Percentiles rank a stretch among this genome's conserved stretches.
Evolutionary conservation across 30 jellyfish, hydroid and myxozoan species (phyloP).

Genomic region (Aurelia aurita complex sp. Pacific): DNA sequence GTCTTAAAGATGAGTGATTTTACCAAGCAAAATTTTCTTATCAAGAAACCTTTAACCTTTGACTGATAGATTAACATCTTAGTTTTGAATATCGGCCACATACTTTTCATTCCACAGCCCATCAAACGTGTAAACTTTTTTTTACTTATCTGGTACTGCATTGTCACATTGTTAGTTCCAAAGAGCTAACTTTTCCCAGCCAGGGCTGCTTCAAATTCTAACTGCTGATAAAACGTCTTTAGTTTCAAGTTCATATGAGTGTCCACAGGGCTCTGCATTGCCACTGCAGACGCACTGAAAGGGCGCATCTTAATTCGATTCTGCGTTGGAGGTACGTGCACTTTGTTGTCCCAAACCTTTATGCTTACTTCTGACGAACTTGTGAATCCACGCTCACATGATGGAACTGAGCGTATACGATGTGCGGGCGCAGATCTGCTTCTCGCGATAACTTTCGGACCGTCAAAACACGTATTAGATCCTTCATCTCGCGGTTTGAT

Average conservation of each 20-base stretch:
- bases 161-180: not conserved
- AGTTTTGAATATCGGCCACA: too few relatives aligned
- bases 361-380: slow-evolving; percentile 59
- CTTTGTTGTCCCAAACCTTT: slow-evolving; percentile 43
- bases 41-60: too few relatives aligned
- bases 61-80: too few relatives aligned
- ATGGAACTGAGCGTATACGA: slow-evolving; percentile 62
- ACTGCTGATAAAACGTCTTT: slow-evolving; percentile 64
- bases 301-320: slow-evolving; percentile 26
- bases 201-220: slow-evolving; percentile 49
- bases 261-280: slow-evolving; percentile 40
- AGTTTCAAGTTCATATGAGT: slow-evolving; percentile 43
- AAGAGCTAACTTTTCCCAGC: slow-evolving; percentile 11
- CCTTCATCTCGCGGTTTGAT: not conserved
- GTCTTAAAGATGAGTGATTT: too few relatives aligned
- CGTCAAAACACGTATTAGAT: not conserved
- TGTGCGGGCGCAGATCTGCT: slow-evolving; percentile 90
- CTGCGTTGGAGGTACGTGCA: slow-evolving; percentile 12
- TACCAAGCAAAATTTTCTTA: too few relatives aligned
- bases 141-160: too few relatives aligned
- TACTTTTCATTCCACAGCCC: too few relatives aligned
- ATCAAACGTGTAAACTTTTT: too few relatives aligned
- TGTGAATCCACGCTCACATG: slow-evolving; percentile 75
- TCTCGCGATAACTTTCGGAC: slow-evolving; percentile 57
- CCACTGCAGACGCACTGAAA: slow-evolving; percentile 47